Percentiles rank a stretch among this genome's conserved stretches.
Evolutionary conservation across 2,888 invertebrate species (phyloP).

Genomic region (Hyppa rectilinea): DNA sequence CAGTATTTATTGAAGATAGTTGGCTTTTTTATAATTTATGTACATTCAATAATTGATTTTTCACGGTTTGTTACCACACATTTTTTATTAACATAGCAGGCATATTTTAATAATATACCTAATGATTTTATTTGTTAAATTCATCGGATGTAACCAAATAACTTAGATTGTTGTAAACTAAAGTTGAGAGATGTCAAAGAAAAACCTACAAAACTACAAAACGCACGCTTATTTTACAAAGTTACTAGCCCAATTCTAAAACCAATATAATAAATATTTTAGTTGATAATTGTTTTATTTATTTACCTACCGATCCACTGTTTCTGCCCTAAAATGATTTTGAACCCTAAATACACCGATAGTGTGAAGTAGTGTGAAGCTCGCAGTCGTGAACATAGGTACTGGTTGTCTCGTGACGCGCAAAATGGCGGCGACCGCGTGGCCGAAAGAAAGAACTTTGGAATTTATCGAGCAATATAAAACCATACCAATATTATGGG

Average conservation of each 20-base stretch:
- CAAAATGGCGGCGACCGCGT: conserved; percentile 68
- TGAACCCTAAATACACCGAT: conserved; percentile 55
- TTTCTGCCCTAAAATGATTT: conserved; percentile 61
- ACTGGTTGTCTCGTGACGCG: conserved; percentile 62
- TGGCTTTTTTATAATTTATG: conserved; percentile 52
- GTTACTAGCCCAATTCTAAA: conserved; percentile 58
- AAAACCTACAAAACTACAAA: conserved; percentile 53
- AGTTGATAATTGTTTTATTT: conserved; percentile 62
- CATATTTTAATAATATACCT: conserved; percentile 63
- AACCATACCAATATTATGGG: conserved; percentile 68
- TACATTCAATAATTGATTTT: conserved; percentile 49
- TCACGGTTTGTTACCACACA: conserved; percentile 57
- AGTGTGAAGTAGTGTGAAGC: conserved; percentile 60
- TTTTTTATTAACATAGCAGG: conserved; percentile 63
- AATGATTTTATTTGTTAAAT: conserved; percentile 59
- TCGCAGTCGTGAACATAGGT: conserved; percentile 58
- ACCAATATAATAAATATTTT: conserved; percentile 59
- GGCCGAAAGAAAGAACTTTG: conserved; percentile 69
- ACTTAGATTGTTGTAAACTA: conserved; percentile 59
- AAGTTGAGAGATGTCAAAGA: conserved; percentile 56
- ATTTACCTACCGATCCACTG: conserved; percentile 62
- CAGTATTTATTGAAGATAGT: conserved; percentile 55
- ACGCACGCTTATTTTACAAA: conserved; percentile 58
- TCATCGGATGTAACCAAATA: conserved; percentile 58
- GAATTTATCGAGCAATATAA: conserved; percentile 69